Evolutionary conservation across 2,113 vertebrate species (phyloP).

Genomic region (Cricetomys ansorgei): DNA sequence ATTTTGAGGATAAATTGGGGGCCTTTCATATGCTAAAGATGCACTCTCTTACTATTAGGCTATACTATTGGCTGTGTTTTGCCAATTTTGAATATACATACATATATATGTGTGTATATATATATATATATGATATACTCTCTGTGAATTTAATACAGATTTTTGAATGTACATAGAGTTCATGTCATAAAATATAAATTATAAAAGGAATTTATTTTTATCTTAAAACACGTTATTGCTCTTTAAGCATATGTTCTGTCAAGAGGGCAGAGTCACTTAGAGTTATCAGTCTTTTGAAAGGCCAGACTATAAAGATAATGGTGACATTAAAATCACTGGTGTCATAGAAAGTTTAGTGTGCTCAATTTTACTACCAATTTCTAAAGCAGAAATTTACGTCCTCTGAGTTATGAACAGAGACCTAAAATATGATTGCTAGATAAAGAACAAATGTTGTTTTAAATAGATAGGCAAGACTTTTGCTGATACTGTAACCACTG

Average conservation of each 20-base stretch:
- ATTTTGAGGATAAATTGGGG: neutral
- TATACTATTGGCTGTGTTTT: neutral
- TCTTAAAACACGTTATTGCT: slow-evolving; percentile 6
- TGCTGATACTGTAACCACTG: neutral
- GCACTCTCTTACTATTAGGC: no score
- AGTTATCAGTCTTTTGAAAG: slow-evolving; percentile 55
- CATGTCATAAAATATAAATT: neutral
- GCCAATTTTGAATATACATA: neutral
- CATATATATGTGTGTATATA: no score
- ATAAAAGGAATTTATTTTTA: neutral
- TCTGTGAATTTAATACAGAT: neutral
- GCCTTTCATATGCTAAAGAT: neutral
- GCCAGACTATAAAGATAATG: slow-evolving; percentile 50
- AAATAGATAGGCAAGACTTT: slow-evolving; percentile 28
- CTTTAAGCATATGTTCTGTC: neutral
- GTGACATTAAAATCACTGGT: slow-evolving; percentile 66
- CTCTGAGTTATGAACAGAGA: slow-evolving; percentile 45
- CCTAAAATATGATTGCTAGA: slow-evolving; percentile 51
- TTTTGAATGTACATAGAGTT: neutral
- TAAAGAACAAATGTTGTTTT: slow-evolving; percentile 68
- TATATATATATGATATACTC: no score
- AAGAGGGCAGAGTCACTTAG: neutral
- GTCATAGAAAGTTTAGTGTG: slow-evolving; percentile 62
- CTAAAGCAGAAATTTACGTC: slow-evolving; percentile 51
- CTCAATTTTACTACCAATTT: slow-evolving; percentile 56